These are phyloP conservation scores for Hybognathus amarus DNA, from an alignment of 2,797 vertebrate species.

Conservation along the genomic window DNA sequence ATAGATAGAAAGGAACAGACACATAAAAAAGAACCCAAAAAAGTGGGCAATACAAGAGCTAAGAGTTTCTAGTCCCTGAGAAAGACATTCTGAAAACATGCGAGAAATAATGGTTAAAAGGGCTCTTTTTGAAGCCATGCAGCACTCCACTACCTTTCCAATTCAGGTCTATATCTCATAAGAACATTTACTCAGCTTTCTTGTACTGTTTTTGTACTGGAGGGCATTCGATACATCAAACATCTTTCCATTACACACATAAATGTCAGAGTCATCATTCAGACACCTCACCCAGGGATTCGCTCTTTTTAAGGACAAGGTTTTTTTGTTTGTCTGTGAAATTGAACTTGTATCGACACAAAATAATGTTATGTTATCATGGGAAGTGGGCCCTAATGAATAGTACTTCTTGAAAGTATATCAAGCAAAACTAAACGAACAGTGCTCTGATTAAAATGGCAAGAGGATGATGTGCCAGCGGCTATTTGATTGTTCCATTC, in stretches of 20 bases:
- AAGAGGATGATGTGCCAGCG: neutral
- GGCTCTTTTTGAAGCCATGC: neutral
- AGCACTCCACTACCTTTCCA: neutral
- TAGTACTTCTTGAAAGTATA: conserved; percentile 20
- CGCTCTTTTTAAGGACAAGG: neutral
- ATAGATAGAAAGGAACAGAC: conserved; percentile 25
- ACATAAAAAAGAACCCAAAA: conserved; percentile 1
- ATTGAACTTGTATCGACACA: neutral
- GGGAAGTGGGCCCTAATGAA: conserved; percentile 3
- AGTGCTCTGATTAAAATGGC: neutral
- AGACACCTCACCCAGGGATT: neutral
- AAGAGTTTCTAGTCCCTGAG: conserved; percentile 5
- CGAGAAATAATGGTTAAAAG: neutral
- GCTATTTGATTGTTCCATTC: conserved; percentile 12
- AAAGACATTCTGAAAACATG: conserved; percentile 29
- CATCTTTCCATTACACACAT: conserved; percentile 5
- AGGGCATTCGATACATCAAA: conserved; percentile 17
- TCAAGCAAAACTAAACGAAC: conserved; percentile 26
- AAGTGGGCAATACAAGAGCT: conserved; percentile 20
- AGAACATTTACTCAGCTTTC: conserved; percentile 22
- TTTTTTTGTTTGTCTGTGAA: conserved; percentile 1
- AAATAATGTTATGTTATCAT: neutral
- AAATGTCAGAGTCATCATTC: conserved; percentile 17
- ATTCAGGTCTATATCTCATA: conserved; percentile 4
- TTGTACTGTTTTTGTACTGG: conserved; percentile 15